Evolutionary conservation across 2,113 vertebrate genomes (phyloP).

Genomic region (Pygoscelis antarcticus): DNA sequence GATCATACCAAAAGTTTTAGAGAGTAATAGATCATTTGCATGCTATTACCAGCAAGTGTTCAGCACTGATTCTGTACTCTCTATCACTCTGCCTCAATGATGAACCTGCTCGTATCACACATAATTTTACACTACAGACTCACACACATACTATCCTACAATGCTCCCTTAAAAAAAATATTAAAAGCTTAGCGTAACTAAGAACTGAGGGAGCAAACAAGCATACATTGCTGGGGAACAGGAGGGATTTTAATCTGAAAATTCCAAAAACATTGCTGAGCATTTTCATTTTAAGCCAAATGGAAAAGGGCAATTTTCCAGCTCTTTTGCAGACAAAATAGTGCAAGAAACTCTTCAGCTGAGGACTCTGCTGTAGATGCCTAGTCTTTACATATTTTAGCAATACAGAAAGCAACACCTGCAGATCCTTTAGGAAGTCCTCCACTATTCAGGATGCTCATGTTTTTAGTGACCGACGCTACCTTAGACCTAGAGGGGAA

Average conservation of each 20-base stretch:
- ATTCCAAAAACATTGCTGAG: neutral
- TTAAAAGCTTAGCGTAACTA: neutral
- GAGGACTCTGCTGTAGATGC: slow-evolving; percentile 12
- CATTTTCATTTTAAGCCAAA: neutral
- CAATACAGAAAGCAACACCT: slow-evolving; percentile 34
- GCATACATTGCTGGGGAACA: neutral
- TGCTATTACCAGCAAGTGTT: neutral
- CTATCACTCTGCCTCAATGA: neutral
- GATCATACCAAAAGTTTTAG: neutral
- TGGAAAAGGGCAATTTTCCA: neutral
- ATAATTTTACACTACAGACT: neutral
- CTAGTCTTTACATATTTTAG: neutral
- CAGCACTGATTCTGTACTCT: neutral
- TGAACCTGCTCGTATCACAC: neutral
- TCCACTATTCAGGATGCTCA: neutral
- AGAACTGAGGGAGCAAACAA: neutral
- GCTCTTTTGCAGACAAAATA: slow-evolving; percentile 1
- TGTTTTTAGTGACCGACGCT: slow-evolving; percentile 12
- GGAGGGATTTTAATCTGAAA: neutral
- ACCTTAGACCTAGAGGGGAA: slow-evolving; percentile 40
- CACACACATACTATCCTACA: neutral
- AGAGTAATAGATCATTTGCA: slow-evolving; percentile 27
- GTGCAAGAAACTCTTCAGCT: slow-evolving; percentile 41
- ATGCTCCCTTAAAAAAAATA: neutral
- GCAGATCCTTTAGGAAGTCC: slow-evolving; percentile 49